Percentiles rank a stretch among this genome's conserved stretches.
Conservation (phyloP, 2,888 invertebrate species). For the Machimus atricapillus region DNA sequence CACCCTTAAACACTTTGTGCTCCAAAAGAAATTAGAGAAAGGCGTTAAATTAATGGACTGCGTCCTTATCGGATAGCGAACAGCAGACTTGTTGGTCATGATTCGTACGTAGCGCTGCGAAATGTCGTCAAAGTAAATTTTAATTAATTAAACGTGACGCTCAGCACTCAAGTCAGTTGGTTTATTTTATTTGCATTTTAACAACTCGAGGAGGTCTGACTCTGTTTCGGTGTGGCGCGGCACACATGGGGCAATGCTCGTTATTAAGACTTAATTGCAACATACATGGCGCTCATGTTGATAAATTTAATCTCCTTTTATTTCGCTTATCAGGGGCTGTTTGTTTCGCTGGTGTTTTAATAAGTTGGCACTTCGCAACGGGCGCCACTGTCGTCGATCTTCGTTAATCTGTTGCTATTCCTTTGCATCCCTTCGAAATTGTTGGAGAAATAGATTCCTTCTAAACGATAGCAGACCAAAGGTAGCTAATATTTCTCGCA, state of each 20-base stretch:
- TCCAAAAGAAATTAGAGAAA: constrained; percentile 9
- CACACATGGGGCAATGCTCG: neutral
- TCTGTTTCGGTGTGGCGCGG: neutral
- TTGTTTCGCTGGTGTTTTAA: neutral
- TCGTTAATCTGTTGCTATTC: neutral
- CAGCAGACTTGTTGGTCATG: neutral
- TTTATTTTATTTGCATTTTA: constrained; percentile 13
- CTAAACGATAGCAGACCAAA: neutral
- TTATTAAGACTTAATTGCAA: neutral
- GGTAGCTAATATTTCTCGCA: neutral
- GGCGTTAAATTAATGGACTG: constrained; percentile 4
- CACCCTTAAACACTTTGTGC: neutral
- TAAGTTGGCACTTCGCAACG: neutral
- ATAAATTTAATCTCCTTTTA: constrained; percentile 21
- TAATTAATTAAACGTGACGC: constrained; percentile 20
- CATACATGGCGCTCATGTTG: neutral
- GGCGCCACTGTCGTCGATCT: neutral
- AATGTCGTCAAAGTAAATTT: constrained; percentile 12
- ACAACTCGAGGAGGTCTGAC: neutral
- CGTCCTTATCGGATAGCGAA: neutral
- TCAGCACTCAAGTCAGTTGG: neutral
- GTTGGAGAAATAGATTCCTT: neutral
- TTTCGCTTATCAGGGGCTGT: neutral
- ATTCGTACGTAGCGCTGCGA: neutral
- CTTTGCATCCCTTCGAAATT: neutral